Percentiles rank a stretch among this genome's conserved stretches.
phyloP scores from a whole-genome alignment of 2,113 vertebrate species.

The Carassius gibelio region DNA sequence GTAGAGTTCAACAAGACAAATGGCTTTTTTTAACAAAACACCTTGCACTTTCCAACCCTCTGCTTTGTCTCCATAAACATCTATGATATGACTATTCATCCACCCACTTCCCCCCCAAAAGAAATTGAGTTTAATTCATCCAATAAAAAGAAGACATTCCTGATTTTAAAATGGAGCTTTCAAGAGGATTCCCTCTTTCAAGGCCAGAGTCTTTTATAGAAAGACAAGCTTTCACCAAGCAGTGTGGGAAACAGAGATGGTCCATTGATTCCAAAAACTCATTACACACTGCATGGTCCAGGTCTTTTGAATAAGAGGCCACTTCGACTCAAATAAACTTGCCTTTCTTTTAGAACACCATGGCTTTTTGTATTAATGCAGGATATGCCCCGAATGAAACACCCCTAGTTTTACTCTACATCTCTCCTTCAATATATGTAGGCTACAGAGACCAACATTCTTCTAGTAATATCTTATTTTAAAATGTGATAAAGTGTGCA shows the following conservation, averaged over 20 bases:
- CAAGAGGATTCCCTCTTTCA: constrained; percentile 52
- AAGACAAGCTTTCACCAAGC: constrained; percentile 55
- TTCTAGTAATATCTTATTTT: not conserved
- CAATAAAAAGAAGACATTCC: constrained; percentile 56
- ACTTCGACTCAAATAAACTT: constrained; percentile 48
- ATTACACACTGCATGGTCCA: constrained; percentile 58
- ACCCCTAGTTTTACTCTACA: not conserved
- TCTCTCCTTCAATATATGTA: not conserved
- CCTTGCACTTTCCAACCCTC: constrained; percentile 24
- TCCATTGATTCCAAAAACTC: constrained; percentile 65
- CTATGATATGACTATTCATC: constrained; percentile 50
- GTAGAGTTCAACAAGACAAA: constrained; percentile 4
- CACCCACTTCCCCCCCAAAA: not conserved
- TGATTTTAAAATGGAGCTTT: constrained; percentile 56
- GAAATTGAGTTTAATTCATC: constrained; percentile 52
- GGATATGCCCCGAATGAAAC: not conserved
- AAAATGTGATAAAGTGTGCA: not conserved
- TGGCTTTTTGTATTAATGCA: constrained; percentile 55
- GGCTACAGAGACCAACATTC: not conserved
- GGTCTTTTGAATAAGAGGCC: constrained; percentile 65
- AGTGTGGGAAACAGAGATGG: constrained; percentile 69
- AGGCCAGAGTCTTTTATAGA: constrained; percentile 62
- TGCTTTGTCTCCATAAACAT: constrained; percentile 30
- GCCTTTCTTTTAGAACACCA: constrained; percentile 59
- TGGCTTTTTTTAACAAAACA: not conserved